Conservation (phyloP, 2,888 invertebrate genomes). For the Caenorhabditis uteleia region DNA sequence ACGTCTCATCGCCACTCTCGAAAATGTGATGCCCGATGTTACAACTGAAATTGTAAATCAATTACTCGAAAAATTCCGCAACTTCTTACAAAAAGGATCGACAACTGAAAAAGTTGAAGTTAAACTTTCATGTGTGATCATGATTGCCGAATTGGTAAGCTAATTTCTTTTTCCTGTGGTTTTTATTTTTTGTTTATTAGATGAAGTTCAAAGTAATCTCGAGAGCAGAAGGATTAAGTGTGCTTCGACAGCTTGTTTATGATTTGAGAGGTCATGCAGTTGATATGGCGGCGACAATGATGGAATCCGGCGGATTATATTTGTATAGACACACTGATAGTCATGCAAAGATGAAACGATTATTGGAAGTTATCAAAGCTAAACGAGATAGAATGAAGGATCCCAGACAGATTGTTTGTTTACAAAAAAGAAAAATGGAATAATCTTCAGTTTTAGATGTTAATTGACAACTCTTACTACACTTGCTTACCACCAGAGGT, state of each 20-base stretch:
- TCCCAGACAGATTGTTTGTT: slow-evolving; percentile 54
- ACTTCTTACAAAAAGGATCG: slow-evolving; percentile 10
- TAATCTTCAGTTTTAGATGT: slow-evolving; percentile 44
- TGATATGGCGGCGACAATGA: slow-evolving; percentile 62
- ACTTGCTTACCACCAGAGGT: slow-evolving; percentile 62
- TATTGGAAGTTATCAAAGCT: slow-evolving; percentile 59
- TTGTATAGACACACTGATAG: slow-evolving; percentile 58
- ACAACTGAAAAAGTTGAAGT: neutral
- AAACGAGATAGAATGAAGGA: slow-evolving; percentile 62
- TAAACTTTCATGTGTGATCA: slow-evolving; percentile 40
- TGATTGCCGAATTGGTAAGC: slow-evolving; percentile 59
- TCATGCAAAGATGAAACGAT: slow-evolving; percentile 66
- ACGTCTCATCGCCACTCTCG: slow-evolving; percentile 60
- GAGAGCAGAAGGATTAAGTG: slow-evolving; percentile 64
- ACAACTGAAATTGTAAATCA: slow-evolving; percentile 41
- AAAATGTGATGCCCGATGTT: slow-evolving; percentile 60
- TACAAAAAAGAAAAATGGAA: neutral
- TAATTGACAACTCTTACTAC: slow-evolving; percentile 67
- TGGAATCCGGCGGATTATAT: slow-evolving; percentile 60
- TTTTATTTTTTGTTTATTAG: slow-evolving; percentile 36
- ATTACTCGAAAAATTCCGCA: slow-evolving; percentile 34
- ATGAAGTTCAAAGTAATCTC: slow-evolving; percentile 64
- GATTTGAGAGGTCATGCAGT: slow-evolving; percentile 62
- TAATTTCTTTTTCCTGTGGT: neutral
- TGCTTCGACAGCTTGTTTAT: slow-evolving; percentile 61